Evolutionary conservation across 1,140 invertebrate genomes (phyloP), one percentile per base, ranked within the genome.

Genomic region (Nasonia vitripennis): DNA sequence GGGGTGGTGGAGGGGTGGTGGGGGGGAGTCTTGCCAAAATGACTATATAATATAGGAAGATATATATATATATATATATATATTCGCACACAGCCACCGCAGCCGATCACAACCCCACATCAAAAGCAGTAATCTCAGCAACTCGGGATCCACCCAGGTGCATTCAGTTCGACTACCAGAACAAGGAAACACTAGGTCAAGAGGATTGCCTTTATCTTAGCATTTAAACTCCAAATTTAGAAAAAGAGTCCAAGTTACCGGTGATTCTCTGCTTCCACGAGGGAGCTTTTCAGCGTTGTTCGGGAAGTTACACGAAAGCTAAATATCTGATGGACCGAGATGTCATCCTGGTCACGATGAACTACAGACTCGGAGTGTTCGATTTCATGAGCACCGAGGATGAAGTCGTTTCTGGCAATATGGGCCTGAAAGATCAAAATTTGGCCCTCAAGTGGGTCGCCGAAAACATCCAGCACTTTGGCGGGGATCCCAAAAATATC

Each of bases 201-300:
- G 78, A 81, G 23, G 78, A 81, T 23, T 81, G 78, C 17, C 78
- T 81, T 45, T 81, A 81, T 45, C 23, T 81, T 7, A 81, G 34
- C 12, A 51, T 81, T 23, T 81, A 81, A 20, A 34, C 37, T 4
- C 78, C 78, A 4, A 41, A 37, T 12, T 10, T 9, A 37, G 31
- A 67, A 31, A 27, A 31, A 73, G 34, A 20, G 0, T 10, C 14
- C 3, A 31, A 14, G 17, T 12, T 81, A 41, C 55, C 78, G 20
- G 62, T 81, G 4, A 14, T 81, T 9, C 37, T 81, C 20, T 14
- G 14, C 5, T 41, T 81, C 62, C 78, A 81, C 67, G 78, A 34
- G 17, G 78, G 78, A 11, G 78, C 78, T 17, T 81, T 68, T 41
- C 78, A 81, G 23, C 37, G 34, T 31, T 62, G 78, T 27, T 17